A percentile compares a stretch with the other conserved stretches of the same genome.
Conservation (phyloP, 2,888 invertebrate genomes). For the Lasioglossum lativentre region DNA sequence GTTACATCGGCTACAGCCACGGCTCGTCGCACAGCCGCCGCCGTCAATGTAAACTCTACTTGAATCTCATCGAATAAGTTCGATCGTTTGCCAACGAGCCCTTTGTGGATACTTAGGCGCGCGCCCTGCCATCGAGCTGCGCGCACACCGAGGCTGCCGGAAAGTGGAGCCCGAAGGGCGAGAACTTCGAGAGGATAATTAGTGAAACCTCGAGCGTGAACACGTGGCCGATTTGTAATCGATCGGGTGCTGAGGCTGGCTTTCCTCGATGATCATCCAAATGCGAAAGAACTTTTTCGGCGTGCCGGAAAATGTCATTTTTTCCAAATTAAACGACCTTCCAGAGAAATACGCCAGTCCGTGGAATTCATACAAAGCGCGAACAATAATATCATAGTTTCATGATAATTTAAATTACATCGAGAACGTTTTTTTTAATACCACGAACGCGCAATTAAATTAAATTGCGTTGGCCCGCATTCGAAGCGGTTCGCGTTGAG, state of each 20-base stretch:
- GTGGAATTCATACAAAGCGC: background rate
- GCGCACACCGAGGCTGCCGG: background rate
- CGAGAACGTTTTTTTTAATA: background rate
- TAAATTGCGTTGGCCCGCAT: background rate
- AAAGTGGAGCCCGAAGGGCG: background rate
- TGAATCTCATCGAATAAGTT: background rate
- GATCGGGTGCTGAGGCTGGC: background rate
- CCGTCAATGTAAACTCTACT: background rate
- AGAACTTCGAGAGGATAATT: constrained; percentile 1
- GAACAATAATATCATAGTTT: background rate
- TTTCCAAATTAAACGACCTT: background rate
- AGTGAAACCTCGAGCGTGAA: background rate
- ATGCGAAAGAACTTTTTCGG: background rate
- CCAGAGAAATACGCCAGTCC: background rate
- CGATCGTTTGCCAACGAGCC: background rate
- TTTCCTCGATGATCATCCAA: background rate
- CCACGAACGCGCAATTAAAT: background rate
- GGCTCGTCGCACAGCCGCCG: background rate
- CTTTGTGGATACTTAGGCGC: background rate
- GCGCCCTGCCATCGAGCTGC: background rate
- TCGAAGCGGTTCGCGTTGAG: background rate
- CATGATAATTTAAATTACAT: background rate
- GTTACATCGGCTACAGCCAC: background rate
- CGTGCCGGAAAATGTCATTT: background rate
- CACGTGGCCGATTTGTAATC: constrained; percentile 34